Evolutionary conservation across 2,888 invertebrate genomes (phyloP).

Genomic region (Coleophora deauratella): DNA sequence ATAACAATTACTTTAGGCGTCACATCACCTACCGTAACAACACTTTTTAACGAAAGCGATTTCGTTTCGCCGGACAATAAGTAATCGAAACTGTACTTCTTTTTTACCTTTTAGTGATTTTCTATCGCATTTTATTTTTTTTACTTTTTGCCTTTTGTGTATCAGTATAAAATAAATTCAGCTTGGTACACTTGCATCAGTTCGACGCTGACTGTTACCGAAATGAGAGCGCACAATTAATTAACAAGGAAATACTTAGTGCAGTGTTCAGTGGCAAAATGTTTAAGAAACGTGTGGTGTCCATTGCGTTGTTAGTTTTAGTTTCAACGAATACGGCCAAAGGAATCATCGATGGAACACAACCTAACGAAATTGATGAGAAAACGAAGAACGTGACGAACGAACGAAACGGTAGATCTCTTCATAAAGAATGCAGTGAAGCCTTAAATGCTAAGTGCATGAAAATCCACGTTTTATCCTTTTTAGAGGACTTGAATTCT

Average conservation of each 20-base stretch:
- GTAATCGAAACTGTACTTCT: constrained; percentile 23
- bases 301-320: constrained; percentile 30
- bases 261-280: constrained; percentile 43
- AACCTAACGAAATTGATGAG: constrained; percentile 31
- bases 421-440: constrained; percentile 58
- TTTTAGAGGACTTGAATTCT: constrained; percentile 83
- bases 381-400: constrained; percentile 17
- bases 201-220: constrained; percentile 32
- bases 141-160: constrained; percentile 37
- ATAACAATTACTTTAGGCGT: constrained; percentile 29
- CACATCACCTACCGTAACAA: constrained; percentile 31
- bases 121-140: constrained; percentile 26
- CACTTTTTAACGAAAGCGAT: constrained; percentile 46
- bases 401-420: constrained; percentile 43
- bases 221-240: constrained; percentile 33
- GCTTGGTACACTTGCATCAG: constrained; percentile 38
- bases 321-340: constrained; percentile 30
- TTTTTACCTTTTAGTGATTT: constrained; percentile 43
- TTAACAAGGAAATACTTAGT: constrained; percentile 13
- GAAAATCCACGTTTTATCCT: constrained; percentile 84
- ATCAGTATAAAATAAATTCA: constrained; percentile 58
- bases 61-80: constrained; percentile 40
- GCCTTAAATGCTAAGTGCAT: constrained; percentile 80
- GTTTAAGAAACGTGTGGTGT: constrained; percentile 36
- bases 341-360: constrained; percentile 43